Percentiles rank a stretch among this genome's conserved stretches.
These are phyloP conservation scores for Sinocyclocheilus anophthalmus DNA, from an alignment of 2,113 vertebrate genomes.

Conservation along the genomic window DNA sequence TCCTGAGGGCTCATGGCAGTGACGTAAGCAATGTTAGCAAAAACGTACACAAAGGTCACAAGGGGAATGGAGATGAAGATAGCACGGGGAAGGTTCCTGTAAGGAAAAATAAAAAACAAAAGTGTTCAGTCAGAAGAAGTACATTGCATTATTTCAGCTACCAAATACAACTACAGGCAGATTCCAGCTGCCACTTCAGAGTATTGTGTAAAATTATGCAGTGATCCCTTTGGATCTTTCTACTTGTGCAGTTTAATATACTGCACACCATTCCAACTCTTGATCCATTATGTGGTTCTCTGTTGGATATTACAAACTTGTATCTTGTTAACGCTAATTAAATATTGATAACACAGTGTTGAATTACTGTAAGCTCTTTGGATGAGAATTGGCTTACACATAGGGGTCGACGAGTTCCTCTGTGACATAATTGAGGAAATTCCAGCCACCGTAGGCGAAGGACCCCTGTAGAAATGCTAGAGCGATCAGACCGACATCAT, in stretches of 20 bases:
- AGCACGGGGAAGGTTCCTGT: conserved; percentile 90
- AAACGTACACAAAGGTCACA: conserved; percentile 92
- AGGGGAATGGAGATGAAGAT: conserved; percentile 95
- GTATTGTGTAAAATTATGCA: not conserved
- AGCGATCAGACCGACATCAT: conserved; percentile 84
- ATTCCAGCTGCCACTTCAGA: not conserved
- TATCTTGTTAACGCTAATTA: not conserved
- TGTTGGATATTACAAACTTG: not conserved
- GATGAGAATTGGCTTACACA: conserved; percentile 74
- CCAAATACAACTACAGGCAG: not conserved
- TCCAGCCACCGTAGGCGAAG: conserved; percentile 93
- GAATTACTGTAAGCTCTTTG: conserved; percentile 6
- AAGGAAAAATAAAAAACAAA: not conserved
- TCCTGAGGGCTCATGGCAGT: conserved; percentile 94
- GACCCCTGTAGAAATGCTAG: conserved; percentile 91
- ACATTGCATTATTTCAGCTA: not conserved
- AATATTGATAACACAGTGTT: not conserved
- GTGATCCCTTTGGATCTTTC: not conserved
- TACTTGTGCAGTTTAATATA: not conserved
- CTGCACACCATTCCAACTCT: not conserved
- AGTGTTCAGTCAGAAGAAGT: not conserved
- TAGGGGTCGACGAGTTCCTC: conserved; percentile 91
- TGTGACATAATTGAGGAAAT: conserved; percentile 94
- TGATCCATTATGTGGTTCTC: not conserved
- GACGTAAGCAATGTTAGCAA: conserved; percentile 93